Evolutionary conservation across 2,888 invertebrate genomes (phyloP).

Genomic region (Alentia gelatinosa): DNA sequence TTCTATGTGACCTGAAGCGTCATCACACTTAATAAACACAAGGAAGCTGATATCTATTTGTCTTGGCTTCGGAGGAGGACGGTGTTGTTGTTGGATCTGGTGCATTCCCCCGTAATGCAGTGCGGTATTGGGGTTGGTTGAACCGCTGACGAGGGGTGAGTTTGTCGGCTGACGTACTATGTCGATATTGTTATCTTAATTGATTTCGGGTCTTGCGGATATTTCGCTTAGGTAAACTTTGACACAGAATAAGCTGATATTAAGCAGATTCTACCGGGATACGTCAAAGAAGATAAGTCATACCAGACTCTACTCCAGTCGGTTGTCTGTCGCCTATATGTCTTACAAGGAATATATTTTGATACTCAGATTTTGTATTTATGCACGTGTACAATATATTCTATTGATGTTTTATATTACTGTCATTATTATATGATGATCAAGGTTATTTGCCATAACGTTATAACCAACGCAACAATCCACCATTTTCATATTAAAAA

Average conservation of each 20-base stretch:
- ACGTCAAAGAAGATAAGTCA: too few relatives aligned
- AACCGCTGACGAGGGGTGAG: not conserved
- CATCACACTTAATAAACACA: not conserved
- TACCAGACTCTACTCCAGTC: too few relatives aligned
- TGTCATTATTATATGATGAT: too few relatives aligned
- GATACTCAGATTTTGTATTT: too few relatives aligned
- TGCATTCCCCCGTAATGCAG: not conserved
- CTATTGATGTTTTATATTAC: too few relatives aligned
- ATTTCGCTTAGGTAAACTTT: not conserved
- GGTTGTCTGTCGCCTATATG: too few relatives aligned
- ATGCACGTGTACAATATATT: too few relatives aligned
- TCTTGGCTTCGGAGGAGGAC: not conserved
- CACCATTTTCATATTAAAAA: too few relatives aligned
- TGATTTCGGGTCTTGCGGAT: not conserved
- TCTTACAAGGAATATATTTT: too few relatives aligned
- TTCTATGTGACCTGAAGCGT: not conserved
- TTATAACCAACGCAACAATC: too few relatives aligned
- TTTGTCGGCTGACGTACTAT: not conserved
- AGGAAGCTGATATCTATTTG: not conserved
- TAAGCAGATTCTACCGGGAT: too few relatives aligned
- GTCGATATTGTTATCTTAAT: not conserved
- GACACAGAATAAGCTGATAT: not conserved
- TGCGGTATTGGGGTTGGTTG: not conserved
- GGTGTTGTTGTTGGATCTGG: not conserved
- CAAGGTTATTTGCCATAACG: too few relatives aligned